Evolutionary conservation across 2,888 invertebrate species (phyloP), one percentile per base, ranked within the genome.

Genomic region (Lapara coniferarum): DNA sequence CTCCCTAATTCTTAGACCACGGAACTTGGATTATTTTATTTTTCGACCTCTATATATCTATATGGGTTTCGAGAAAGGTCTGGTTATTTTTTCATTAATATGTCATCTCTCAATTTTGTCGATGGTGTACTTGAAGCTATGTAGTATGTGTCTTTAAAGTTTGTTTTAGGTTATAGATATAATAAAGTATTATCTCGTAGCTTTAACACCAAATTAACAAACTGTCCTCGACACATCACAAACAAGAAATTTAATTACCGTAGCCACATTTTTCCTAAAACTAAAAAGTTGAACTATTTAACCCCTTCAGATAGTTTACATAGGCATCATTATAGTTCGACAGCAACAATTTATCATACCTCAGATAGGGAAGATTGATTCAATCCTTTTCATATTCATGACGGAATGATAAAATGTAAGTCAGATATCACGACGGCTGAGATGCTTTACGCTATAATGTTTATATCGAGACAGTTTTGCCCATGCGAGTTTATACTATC

Each of bases 281-380:
- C 19, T 25, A 56, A 56, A 4, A 56, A 51, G 12, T 0, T 7
- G 13, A 63, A 63, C 46, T 49, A 19, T 2, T 49, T 19, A 16
- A 13, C 46, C 19, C 25, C 19, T 63, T 63, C 13, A 49, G 16
- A 49, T 49, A 46, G 46, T 56, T 55, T n/a, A n/a, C 46, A 66
- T 68, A 69, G 59, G 71, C 67, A 77, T 78, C 75, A 78, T 77
- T 78, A 78, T 74, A 72, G 74, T 69, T 75, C 66, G 66, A 69
- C 76, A 75, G 74, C 74, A 73, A 79, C 78, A 82, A 86, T 87
- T 85, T 83, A 82, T 85, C 85, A 87, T 78, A 71, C 67, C 71
- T 74, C 72, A 68, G 71, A 75, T 75, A 78, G 71, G 70, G 78
- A 81, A 81, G 83, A 85, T 85, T 77, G 82, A 86, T 86, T 78